Base-by-base conservation (phyloP, 2,113 vertebrate species). In the Petaurus breviceps region DNA sequence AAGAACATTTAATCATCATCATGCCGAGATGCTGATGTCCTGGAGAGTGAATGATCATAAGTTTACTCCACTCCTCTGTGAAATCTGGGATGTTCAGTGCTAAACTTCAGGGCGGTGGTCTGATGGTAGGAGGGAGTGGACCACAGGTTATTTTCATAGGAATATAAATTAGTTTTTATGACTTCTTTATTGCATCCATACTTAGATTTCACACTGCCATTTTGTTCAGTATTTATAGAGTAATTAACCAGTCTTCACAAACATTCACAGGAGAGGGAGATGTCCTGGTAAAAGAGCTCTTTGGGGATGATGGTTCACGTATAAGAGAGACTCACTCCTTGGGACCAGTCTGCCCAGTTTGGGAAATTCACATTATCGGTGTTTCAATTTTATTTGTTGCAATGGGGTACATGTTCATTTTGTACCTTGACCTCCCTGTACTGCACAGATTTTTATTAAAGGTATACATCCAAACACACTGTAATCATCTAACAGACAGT, bases 1-100 rank as follows among this genome's bases (percentile, higher is more conserved):
- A 97, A 98, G 99, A 94, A 99, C 99, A 3, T 99, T 99, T 97
- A 99, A 99, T 98, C 99, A 99, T 57, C 99, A 99, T 97, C 99
- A 99, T 0, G 98, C 99, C 0, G 99, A 99, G 97, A 99, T 99
- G 99, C 98, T 99, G 96, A 99, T 99, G 96, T 99, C 99, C 0
- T 99, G 99, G 99, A 99, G 99, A 92, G 99, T 99, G 92, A 99
- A 99, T 0, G 99, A 99, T 96, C 99, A 99, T 97, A 99, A 99
- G 98, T 99, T 99, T 96, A 99, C 99, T 46, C 99, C 99, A 0
- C 99, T 99, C 51, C 99, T 99, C 96, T 99, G 99, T 96, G 99
- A 99, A 98, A 99, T 99, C 99, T 99, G 99, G 99, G 99, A 99
- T 24, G 99, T 99, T 51, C 99, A 99, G 98, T 99, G 98, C 98